Percentiles rank a stretch among this genome's conserved stretches.
Evolutionary conservation across 2,113 vertebrate species (phyloP).

Genomic region (Poecilia latipinna): DNA sequence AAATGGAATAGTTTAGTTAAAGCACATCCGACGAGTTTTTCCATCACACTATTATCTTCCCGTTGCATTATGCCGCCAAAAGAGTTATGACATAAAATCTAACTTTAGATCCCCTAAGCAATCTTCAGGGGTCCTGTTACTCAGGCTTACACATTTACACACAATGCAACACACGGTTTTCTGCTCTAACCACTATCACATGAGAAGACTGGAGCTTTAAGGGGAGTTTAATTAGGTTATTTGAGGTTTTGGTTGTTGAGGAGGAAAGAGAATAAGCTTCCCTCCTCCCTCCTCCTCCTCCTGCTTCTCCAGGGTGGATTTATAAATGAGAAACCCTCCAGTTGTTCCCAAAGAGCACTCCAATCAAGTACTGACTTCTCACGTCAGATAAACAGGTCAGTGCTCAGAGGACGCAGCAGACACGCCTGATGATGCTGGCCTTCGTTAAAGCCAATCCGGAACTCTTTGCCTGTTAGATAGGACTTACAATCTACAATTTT

Average conservation of each 20-base stretch:
- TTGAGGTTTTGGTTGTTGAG: slow-evolving; percentile 47
- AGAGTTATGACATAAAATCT: too few relatives aligned
- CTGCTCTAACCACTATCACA: slow-evolving; percentile 3
- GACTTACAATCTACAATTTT: background rate
- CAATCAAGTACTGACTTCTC: slow-evolving; percentile 1
- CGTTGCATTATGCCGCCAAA: too few relatives aligned
- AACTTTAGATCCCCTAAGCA: background rate
- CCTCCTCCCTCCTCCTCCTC: slow-evolving; percentile 36
- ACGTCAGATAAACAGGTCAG: background rate
- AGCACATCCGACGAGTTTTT: too few relatives aligned
- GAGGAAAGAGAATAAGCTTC: slow-evolving; percentile 52
- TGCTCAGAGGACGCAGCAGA: slow-evolving; percentile 25
- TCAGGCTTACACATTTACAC: background rate
- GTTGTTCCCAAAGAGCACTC: slow-evolving; percentile 22
- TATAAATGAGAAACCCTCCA: slow-evolving; percentile 53
- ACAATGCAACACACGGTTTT: background rate
- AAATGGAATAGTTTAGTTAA: too few relatives aligned
- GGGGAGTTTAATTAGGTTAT: slow-evolving; percentile 43
- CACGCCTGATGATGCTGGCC: slow-evolving; percentile 18
- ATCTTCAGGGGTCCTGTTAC: background rate
- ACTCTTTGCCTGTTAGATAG: background rate
- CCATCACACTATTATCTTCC: too few relatives aligned
- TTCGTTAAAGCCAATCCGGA: background rate
- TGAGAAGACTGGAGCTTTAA: slow-evolving; percentile 7
- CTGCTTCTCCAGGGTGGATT: slow-evolving; percentile 42